Evolutionary conservation across 2,888 invertebrate species (phyloP), one percentile per base, ranked within the genome.

Genomic region (Thumatha senex): DNA sequence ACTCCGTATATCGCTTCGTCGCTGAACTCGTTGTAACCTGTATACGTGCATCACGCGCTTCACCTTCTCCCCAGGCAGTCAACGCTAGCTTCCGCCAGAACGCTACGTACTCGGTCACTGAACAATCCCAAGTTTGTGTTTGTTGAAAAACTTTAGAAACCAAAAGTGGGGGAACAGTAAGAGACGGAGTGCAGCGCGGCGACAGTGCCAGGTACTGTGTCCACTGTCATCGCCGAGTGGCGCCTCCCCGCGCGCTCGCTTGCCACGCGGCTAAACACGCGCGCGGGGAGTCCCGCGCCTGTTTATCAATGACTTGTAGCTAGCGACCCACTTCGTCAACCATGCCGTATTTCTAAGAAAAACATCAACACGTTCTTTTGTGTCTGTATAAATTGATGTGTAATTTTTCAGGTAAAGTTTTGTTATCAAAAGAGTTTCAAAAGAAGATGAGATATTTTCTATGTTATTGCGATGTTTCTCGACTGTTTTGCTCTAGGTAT

Each of bases 1-100:
- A 91, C 92, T 92, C 90, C 90, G 90, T 86, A 91, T 89, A 78
- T 87, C 82, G 92, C 92, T 92, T 92, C 89, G 89, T 85, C 83
- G 91, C 90, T 88, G 86, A 82, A 83, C 86, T 88, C 81, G 86
- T 86, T 85, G 85, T 89, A 85, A 85, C 75, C 84, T 78, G 81
- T 86, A 82, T 84, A 82, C 83, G 85, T 84, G 80, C 82, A 83
- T 72, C 88, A 84, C 89, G 87, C 89, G 89, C 89, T 88, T 88
- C 81, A 75, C 69, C 74, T 72, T 67, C 74, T 75, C 75, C 78
- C 77, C 76, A 63, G 72, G 63, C 70, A 68, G 70, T 80, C 81
- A 83, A 78, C 80, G 85, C 88, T 86, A 86, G 76, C 82, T 84
- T 84, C 82, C 74, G 80, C 72, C 72, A 78, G 84, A 85, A 79